These are phyloP conservation scores for Eupithecia insigniata DNA, from an alignment of 2,888 invertebrate genomes.

Conservation along the genomic window DNA sequence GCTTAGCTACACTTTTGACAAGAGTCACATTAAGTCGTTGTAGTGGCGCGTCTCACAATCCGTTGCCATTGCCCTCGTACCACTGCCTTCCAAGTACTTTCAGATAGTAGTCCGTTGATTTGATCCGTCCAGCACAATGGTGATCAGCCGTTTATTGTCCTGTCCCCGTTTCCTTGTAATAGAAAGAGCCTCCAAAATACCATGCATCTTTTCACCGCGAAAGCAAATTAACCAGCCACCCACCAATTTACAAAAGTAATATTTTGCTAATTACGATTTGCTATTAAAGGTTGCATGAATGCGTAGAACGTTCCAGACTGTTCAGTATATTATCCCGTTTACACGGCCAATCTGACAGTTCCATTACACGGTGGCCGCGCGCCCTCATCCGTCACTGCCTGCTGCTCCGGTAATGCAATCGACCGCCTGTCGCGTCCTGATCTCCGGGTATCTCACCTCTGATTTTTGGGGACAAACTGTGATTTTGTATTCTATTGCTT, in stretches of 20 bases:
- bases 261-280: not conserved
- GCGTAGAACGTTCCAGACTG: not conserved
- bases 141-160: not conserved
- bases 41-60: not conserved
- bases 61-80: not conserved
- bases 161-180: not conserved
- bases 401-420: conserved; percentile 40
- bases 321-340: conserved; percentile 22
- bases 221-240: not conserved
- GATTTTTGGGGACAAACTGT: conserved; percentile 36
- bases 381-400: conserved; percentile 57
- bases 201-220: not conserved
- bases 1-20: not conserved
- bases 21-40: not conserved
- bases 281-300: not conserved
- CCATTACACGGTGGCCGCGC: conserved; percentile 63
- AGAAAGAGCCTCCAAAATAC: not conserved
- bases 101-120: not conserved
- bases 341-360: conserved; percentile 54
- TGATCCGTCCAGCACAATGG: not conserved
- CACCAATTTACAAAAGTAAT: not conserved
- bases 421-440: conserved; percentile 47
- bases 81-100: not conserved
- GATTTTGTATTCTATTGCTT: conserved; percentile 17
- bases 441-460: conserved; percentile 49